phyloP scores from a whole-genome alignment of 2,888 invertebrate species.

The Elaeidobius kamerunicus region DNA sequence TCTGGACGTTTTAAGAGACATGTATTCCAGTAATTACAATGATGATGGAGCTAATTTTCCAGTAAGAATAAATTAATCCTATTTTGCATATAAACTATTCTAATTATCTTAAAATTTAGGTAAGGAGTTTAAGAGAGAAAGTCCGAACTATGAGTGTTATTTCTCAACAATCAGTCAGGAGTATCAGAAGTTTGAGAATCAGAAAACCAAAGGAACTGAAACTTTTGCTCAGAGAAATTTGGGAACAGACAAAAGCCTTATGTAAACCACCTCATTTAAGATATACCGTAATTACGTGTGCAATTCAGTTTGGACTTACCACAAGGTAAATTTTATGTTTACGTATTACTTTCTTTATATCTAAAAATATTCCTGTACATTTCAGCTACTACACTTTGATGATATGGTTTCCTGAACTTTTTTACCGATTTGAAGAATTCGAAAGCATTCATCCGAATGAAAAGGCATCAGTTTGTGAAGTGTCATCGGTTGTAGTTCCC shows the following conservation, averaged over 20 bases:
- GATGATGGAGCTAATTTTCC: constrained; percentile 68
- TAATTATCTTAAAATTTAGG: constrained; percentile 48
- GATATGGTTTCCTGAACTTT: constrained; percentile 91
- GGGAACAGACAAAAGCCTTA: constrained; percentile 70
- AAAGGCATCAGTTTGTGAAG: constrained; percentile 73
- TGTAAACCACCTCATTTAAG: constrained; percentile 72
- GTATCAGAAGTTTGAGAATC: constrained; percentile 65
- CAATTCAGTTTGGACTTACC: constrained; percentile 80
- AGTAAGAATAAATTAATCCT: constrained; percentile 50
- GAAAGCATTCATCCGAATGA: constrained; percentile 64
- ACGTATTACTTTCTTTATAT: too few relatives aligned
- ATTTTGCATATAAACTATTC: constrained; percentile 7
- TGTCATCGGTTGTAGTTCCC: constrained; percentile 60
- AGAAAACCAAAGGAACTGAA: constrained; percentile 71
- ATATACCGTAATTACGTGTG: constrained; percentile 72
- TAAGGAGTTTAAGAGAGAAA: constrained; percentile 68
- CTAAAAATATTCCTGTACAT: not conserved
- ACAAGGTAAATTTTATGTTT: constrained; percentile 57
- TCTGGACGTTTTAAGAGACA: constrained; percentile 65
- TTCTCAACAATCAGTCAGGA: constrained; percentile 62
- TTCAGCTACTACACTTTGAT: constrained; percentile 83
- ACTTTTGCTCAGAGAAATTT: constrained; percentile 65
- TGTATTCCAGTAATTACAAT: constrained; percentile 71
- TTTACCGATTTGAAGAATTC: constrained; percentile 77
- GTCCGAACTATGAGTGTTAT: constrained; percentile 61